Percentiles rank a stretch among this genome's conserved stretches.
Evolutionary conservation across 1,140 invertebrate species (phyloP).

Genomic region (Palaemon carinicauda): DNA sequence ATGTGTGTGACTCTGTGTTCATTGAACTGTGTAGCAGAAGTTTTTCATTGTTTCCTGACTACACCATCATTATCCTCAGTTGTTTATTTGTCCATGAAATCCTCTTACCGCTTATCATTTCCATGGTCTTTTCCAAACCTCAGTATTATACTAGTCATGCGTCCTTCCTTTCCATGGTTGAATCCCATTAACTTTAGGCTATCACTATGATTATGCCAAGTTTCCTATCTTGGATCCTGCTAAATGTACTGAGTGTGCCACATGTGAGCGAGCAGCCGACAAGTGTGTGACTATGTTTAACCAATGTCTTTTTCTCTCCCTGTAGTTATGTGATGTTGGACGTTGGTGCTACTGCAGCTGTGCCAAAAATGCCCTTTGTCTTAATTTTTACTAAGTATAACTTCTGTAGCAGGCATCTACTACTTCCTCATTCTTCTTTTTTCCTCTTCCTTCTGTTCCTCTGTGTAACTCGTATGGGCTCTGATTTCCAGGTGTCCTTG

Average conservation of each 20-base stretch:
- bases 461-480: slow-evolving; percentile 25
- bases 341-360: neutral
- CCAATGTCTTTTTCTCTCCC: slow-evolving; percentile 5
- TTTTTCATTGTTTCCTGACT: neutral
- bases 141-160: neutral
- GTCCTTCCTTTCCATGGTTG: neutral
- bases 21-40: slow-evolving; percentile 8
- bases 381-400: too few relatives aligned
- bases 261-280: too few relatives aligned
- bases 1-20: slow-evolving; percentile 45
- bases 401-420: too few relatives aligned
- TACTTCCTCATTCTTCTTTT: neutral
- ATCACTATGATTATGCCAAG: too few relatives aligned
- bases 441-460: neutral
- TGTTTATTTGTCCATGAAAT: neutral
- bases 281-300: neutral
- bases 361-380: too few relatives aligned
- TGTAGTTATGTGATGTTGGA: slow-evolving; percentile 27
- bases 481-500: slow-evolving; percentile 82
- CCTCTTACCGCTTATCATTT: neutral
- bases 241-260: too few relatives aligned
- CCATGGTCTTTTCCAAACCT: too few relatives aligned
- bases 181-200: neutral
- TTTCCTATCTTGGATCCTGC: too few relatives aligned
- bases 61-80: neutral